Evolutionary conservation across 2,797 vertebrate genomes (phyloP), one percentile per base, ranked within the genome.

Genomic region (Eupleurogrammus muticus): DNA sequence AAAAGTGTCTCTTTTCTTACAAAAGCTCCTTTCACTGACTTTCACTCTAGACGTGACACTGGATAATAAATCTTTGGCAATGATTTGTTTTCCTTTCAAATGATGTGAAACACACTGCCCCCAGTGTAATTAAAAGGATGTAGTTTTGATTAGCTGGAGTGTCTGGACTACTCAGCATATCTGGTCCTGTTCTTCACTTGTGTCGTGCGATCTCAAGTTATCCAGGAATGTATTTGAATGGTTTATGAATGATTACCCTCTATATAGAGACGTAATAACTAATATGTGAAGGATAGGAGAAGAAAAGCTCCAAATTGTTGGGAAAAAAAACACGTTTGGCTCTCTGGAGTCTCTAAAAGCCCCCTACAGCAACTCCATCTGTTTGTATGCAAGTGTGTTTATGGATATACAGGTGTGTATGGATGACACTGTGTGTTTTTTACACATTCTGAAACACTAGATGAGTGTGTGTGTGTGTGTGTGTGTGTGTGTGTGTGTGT

Each of bases 1-100:
- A 66, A 64, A 51, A 50, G 21, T 47, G 53, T 65, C 48, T 78
- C n/a, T 14, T n/a, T n/a, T 57, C 57, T 69, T 61, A 48, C 53
- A 83, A 63, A 55, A 69, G 58, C 70, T 61, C 65, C 50, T 10
- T 54, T 59, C 42, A 54, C 55, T 49, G 38, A 42, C 53, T n/a
- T n/a, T n/a, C 2, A 19, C 54, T 79, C 49, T 54, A 61, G 20
- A 65, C 64, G 4, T 75, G 74, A 77, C 56, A 67, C n/a, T 32
- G 46, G 65, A 67, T 34, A 76, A 66, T 79, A 66, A 70, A 79
- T 73, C 35, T 77, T 63, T 72, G 50, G 50, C 46, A 63, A 24
- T 59, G 36, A 75, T 82, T 85, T 84, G 61, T 75, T 87, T 85
- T 75, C 19, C 51, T 77, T 81, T 67, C 42, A 79, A 82, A 84